A percentile compares a stretch with the other conserved stretches of the same genome.
phyloP scores from a whole-genome alignment of 2,113 vertebrate species.

The Crotalus horridus region DNA sequence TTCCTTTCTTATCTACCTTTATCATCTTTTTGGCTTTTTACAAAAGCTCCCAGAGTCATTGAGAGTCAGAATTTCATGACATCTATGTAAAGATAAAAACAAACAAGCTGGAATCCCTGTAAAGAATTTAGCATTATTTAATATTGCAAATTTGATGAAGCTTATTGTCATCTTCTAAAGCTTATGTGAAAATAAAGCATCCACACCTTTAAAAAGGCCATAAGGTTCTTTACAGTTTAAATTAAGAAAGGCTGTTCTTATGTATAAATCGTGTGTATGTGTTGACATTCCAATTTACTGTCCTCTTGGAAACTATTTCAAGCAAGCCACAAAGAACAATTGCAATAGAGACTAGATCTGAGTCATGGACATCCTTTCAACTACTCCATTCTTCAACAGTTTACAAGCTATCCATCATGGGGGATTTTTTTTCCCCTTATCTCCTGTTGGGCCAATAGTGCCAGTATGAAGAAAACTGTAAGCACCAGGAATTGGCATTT shows the following conservation, averaged over 20 bases:
- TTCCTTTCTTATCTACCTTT: not conserved
- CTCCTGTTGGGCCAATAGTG: not conserved
- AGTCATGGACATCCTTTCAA: not conserved
- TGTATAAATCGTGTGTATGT: not conserved
- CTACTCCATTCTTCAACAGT: not conserved
- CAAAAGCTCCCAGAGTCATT: not conserved
- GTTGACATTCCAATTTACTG: not conserved
- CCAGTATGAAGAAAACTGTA: not conserved
- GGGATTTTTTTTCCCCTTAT: accelerated
- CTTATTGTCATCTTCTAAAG: not conserved
- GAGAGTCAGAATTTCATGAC: not conserved
- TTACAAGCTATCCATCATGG: not conserved
- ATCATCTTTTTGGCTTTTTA: not conserved
- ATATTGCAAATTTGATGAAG: not conserved
- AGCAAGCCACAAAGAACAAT: not conserved
- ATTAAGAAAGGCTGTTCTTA: not conserved
- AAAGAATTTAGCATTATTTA: not conserved
- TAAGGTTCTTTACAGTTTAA: not conserved
- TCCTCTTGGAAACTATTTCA: not conserved
- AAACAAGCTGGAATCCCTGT: not conserved
- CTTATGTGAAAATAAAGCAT: not conserved
- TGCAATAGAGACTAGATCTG: not conserved
- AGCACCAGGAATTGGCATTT: not conserved
- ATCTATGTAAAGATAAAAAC: not conserved
- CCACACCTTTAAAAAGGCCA: not conserved